phyloP scores from a whole-genome alignment of 2,888 invertebrate species.

The Eledona agricola region DNA sequence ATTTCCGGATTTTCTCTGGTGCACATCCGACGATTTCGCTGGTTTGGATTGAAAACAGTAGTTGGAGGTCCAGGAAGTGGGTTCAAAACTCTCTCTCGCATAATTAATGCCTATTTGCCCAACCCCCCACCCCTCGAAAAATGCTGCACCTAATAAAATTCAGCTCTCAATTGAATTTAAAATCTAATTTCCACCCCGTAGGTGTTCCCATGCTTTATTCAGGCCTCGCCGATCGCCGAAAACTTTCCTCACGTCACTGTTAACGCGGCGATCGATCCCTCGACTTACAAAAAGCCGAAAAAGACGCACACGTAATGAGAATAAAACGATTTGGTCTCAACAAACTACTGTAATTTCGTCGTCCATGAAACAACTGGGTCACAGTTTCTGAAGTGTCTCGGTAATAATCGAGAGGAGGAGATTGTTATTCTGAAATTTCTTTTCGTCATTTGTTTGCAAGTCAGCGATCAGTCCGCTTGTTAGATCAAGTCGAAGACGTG shows the following conservation, averaged over 20 bases:
- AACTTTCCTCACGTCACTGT: slow-evolving; percentile 25
- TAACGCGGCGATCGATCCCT: too few species aligned
- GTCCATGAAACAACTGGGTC: slow-evolving; percentile 6
- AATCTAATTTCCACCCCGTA: slow-evolving; percentile 49
- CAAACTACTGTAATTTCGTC: too few species aligned
- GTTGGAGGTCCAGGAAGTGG: too few species aligned
- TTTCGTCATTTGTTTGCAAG: slow-evolving; percentile 19
- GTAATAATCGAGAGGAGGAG: slow-evolving; percentile 4
- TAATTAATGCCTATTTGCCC: slow-evolving; percentile 32
- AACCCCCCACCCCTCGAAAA: too few species aligned
- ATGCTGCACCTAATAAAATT: slow-evolving; percentile 50
- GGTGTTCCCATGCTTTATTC: slow-evolving; percentile 44
- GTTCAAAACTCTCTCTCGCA: slow-evolving; percentile 13
- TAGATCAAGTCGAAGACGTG: slow-evolving; percentile 20
- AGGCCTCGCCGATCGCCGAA: slow-evolving; percentile 18
- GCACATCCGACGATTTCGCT: slow-evolving; percentile 29
- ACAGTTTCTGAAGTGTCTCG: slow-evolving; percentile 1
- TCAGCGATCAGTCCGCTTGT: slow-evolving; percentile 22
- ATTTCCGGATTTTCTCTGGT: slow-evolving; percentile 32
- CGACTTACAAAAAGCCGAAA: slow-evolving; percentile 7
- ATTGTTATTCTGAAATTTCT: slow-evolving; percentile 21
- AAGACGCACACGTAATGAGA: slow-evolving; percentile 17
- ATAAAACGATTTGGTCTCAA: too few species aligned
- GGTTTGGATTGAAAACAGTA: too few species aligned
- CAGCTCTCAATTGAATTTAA: slow-evolving; percentile 51